These are phyloP conservation scores for Smittia aterrima DNA, from an alignment of 2,888 invertebrate species.

Conservation along the genomic window DNA sequence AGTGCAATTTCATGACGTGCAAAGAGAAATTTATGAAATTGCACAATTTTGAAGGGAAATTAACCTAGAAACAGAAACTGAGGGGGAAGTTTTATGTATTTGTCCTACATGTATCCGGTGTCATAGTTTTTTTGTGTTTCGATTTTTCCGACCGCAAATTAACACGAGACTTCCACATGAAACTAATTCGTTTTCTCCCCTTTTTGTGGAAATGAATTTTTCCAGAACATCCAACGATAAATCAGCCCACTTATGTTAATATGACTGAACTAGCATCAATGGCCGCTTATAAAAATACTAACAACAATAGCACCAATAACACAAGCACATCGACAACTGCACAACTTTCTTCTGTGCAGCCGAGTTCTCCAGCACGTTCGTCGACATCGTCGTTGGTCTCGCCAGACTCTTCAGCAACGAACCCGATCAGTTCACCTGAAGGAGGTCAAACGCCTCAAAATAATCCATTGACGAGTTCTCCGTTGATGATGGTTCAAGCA, in stretches of 20 bases:
- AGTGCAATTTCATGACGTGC: conserved; percentile 19
- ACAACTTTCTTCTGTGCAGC: conserved; percentile 45
- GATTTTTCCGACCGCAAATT: neutral
- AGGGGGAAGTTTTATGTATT: neutral
- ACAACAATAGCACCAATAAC: conserved; percentile 48
- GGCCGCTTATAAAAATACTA: conserved; percentile 72
- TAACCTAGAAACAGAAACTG: neutral
- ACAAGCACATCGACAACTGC: conserved; percentile 60
- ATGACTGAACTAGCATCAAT: conserved; percentile 85
- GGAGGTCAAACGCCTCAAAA: conserved; percentile 44
- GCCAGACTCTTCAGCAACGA: conserved; percentile 47
- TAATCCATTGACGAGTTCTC: conserved; percentile 47
- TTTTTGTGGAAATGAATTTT: conserved; percentile 17
- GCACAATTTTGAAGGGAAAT: conserved; percentile 16
- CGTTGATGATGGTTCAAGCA: conserved; percentile 4
- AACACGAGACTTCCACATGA: conserved; percentile 41
- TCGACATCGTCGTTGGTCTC: conserved; percentile 50
- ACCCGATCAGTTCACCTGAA: conserved; percentile 44
- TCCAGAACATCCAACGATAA: conserved; percentile 45
- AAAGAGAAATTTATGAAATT: neutral
- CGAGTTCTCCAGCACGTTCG: conserved; percentile 43
- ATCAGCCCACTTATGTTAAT: conserved; percentile 83
- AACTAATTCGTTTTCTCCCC: conserved; percentile 1
- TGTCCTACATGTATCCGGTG: conserved; percentile 15
- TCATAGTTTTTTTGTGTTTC: conserved; percentile 1